Percentiles rank a stretch among this genome's conserved stretches.
Evolutionary conservation across 2,888 invertebrate genomes (phyloP).

Genomic region (Drosophila prostipennis): DNA sequence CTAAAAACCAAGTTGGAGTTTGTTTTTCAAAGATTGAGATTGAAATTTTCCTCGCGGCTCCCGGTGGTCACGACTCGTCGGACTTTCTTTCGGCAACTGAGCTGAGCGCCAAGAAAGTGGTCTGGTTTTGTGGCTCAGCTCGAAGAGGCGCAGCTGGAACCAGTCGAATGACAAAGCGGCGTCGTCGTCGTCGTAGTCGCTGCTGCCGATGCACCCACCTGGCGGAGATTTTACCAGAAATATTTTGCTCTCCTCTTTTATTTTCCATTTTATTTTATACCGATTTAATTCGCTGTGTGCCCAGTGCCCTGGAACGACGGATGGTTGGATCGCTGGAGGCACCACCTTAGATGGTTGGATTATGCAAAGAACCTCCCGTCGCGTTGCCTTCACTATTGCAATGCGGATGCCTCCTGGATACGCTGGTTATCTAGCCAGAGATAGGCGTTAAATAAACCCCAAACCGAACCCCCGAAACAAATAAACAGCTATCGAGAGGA

Average conservation of each 20-base stretch:
- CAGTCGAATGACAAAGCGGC: slow-evolving; percentile 51
- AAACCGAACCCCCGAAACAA: neutral
- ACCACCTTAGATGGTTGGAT: slow-evolving; percentile 1
- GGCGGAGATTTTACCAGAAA: slow-evolving; percentile 51
- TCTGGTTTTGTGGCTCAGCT: slow-evolving; percentile 81
- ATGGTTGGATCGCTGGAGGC: no score
- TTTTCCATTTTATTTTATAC: slow-evolving; percentile 9
- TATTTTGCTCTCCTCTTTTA: slow-evolving; percentile 26
- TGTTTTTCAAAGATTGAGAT: slow-evolving; percentile 3
- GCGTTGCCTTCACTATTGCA: neutral
- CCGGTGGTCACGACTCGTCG: slow-evolving; percentile 66
- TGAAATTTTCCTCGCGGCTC: slow-evolving; percentile 44
- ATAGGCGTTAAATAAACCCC: slow-evolving; percentile 17
- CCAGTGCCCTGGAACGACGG: slow-evolving; percentile 58
- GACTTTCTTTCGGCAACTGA: slow-evolving; percentile 84
- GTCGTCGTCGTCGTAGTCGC: slow-evolving; percentile 14
- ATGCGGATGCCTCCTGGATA: slow-evolving; percentile 29
- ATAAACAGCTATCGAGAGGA: slow-evolving; percentile 29
- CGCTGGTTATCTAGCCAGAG: slow-evolving; percentile 2
- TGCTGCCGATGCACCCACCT: slow-evolving; percentile 51
- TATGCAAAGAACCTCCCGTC: slow-evolving; percentile 36
- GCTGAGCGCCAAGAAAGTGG: slow-evolving; percentile 82
- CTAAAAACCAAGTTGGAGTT: slow-evolving; percentile 19
- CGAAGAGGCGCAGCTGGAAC: slow-evolving; percentile 64
- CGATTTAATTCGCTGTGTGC: slow-evolving; percentile 25